Base-by-base conservation (phyloP, 2,797 vertebrate species). In the Muraenolepis orangiensis region DNA sequence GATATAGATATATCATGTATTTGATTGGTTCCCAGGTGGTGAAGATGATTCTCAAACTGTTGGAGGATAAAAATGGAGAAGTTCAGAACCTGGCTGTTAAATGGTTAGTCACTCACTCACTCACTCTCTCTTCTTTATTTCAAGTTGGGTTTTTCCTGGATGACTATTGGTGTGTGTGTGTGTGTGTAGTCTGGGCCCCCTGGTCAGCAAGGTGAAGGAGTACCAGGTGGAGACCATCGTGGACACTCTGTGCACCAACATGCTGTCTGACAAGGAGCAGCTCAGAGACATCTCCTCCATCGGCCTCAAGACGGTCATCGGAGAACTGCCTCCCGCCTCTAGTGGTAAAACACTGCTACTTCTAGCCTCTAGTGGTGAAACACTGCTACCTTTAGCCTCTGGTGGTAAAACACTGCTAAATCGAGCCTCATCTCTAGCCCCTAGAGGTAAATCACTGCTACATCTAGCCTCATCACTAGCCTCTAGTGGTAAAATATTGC, bases 171-270 rank as follows among this genome's bases (percentile, higher is more conserved):
- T 34, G 32, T 23, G 51, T 6, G 18, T 51, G 42, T 18, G 42
- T 51, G 18, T 8, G 51, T 0, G 61, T 91, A 99, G 98, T 87
- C 93, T 99, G 82, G 98, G 98, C 0, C 98, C 97, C 10, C 94
- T 99, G 90, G 98, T 99, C 86, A 98, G 97, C 87, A 99, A 99
- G 91, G 98, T 99, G 87, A 99, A 99, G 92, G 98, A 99, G 91
- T 99, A 99, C 90, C 98, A 99, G 93, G 98, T 99, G 80, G 98
- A 99, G 89, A 99, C 98, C 2, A 99, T 99, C 87, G 98, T 99
- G 83, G 98, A 99, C 91, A 99, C 98, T 0, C 94, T 99, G 80
- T 99, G 98, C 91, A 99, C 98, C 86, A 99, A 99, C 91, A 99
- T 99, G 98, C 94, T 99, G 89, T 99, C 98, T 20, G 98, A 99